Evolutionary conservation across 2,888 invertebrate genomes (phyloP).

Genomic region (Harpalus rufipes): DNA sequence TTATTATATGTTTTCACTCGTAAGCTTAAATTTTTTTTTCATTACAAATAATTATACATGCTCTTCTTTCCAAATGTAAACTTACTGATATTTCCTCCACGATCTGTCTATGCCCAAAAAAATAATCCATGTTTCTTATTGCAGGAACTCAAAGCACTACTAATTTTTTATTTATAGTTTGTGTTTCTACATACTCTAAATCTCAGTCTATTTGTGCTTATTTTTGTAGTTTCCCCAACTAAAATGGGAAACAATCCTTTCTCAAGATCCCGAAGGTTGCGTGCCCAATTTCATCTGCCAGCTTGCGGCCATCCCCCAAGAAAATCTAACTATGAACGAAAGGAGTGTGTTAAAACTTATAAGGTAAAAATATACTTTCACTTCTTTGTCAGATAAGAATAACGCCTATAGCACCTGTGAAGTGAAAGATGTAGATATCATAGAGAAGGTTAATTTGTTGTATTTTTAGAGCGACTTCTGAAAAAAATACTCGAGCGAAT

Average conservation of each 20-base stretch:
- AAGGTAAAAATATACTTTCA: constrained; percentile 71
- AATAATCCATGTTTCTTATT: too few species aligned
- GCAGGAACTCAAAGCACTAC: too few species aligned
- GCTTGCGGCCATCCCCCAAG: constrained; percentile 73
- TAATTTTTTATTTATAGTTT: too few species aligned
- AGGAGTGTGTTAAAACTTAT: constrained; percentile 73
- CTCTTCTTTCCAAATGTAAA: too few species aligned
- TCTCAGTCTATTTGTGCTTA: too few species aligned
- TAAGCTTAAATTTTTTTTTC: too few species aligned
- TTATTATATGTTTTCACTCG: too few species aligned
- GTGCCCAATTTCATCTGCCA: constrained; percentile 77
- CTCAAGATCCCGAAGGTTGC: constrained; percentile 77
- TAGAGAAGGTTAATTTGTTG: neutral
- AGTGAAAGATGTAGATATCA: constrained; percentile 11
- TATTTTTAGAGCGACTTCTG: constrained; percentile 68
- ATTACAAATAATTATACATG: too few species aligned
- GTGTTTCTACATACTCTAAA: too few species aligned
- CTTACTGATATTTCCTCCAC: too few species aligned
- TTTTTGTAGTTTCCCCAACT: constrained; percentile 69
- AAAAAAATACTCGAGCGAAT: constrained; percentile 72
- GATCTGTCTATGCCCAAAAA: too few species aligned
- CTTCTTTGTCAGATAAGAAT: constrained; percentile 47
- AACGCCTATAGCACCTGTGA: constrained; percentile 34
- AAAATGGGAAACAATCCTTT: constrained; percentile 74
- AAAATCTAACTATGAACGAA: constrained; percentile 72